Base-by-base conservation (phyloP, 2,888 invertebrate genomes). In the Cheilosia impressa region DNA sequence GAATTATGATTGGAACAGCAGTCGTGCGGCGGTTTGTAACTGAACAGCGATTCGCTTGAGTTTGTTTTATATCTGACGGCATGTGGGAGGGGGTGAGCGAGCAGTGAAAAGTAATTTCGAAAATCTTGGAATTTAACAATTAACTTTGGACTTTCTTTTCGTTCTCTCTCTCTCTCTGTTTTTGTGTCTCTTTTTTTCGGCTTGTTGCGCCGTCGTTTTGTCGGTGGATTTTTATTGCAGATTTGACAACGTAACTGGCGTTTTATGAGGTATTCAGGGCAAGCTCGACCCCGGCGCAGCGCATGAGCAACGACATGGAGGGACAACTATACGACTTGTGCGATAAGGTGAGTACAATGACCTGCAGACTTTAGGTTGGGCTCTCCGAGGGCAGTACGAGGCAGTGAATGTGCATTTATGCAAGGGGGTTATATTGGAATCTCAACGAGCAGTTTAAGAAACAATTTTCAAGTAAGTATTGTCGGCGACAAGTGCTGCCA, bases 221-320 rank as follows among this genome's bases (percentile, higher is more conserved):
- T 47, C 62, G 63, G 63, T 68, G 63, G 50, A 9, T 34, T 73
- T 84, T 84, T 60, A 75, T 79, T 79, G 65, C 80, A 84, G 75
- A 75, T 75, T 75, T 84, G 80, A 84, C 80, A 80, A 66, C 75
- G 60, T 80, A 65, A 71, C 60, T 75, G 84, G 80, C 53, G 66
- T 71, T 79, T 84, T 65, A 65, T 69, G 73, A 79, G 69, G 50
- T 34, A 69, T 73, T 73, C 24, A 15, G 63, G 38, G 45, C 57
- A 69, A 77, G 66, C 55, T 53, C 55, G 66, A 9, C 34, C 38
- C 13, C 50, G 34, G 19, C 27, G 22, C 38, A 38, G 38, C 17
- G 22, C 50, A 22, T 53, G 17, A 45, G 63, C 17, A 34, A 65
- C 53, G 43, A 65, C 9, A 38, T 69, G 69, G 69, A 63, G 10